Base-by-base conservation (phyloP, 2,113 vertebrate genomes). In the Trogon surrucura region DNA sequence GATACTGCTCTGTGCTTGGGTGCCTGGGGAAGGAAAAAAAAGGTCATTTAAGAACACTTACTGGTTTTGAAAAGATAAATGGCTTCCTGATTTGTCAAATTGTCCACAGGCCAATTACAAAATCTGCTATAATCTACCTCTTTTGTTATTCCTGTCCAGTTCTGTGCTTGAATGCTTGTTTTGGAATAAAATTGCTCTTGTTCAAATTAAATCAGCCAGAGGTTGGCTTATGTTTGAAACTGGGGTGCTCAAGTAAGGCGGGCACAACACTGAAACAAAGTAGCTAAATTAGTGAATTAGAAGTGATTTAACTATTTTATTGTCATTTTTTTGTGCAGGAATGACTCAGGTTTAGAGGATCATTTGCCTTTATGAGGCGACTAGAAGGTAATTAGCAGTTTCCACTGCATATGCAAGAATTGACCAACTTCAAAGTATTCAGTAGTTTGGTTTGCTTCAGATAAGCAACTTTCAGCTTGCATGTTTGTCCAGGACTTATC, bases 401-500 rank as follows among this genome's bases (percentile, higher is more conserved):
- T 92, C 77, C 54, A 61, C 57, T 81, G 88, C 61, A 27, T 90
- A 45, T 57, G 16, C 73, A 73, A 47, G 54, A 88, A 23, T 11
- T 50, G 51, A 67, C 51, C 32, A 36, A 25, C 93, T 96, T 96
- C 83, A 95, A 96, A 94, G 94, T 86, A 72, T 84, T 92, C 53
- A 60, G 57, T 85, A 57, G 36, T 84, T 88, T 86, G 69, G 85
- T 88, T 90, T 84, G 73, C 81, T 77, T 92, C 91, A 93, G 96
- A 96, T 95, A 96, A 97, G 96, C 83, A 84, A 81, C 57, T 72
- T 83, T 64, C 44, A 92, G 32, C 57, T 86, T 86, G 53, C 48
- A 3, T 93, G 69, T 84, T 96, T 94, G 90, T 89, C 50, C 54
- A 95, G 45, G 70, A 93, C 91, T 97, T 97, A 96, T 85, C 91